Evolutionary conservation across 2,113 vertebrate genomes (phyloP).

Genomic region (Thalassarche chlororhynchos): DNA sequence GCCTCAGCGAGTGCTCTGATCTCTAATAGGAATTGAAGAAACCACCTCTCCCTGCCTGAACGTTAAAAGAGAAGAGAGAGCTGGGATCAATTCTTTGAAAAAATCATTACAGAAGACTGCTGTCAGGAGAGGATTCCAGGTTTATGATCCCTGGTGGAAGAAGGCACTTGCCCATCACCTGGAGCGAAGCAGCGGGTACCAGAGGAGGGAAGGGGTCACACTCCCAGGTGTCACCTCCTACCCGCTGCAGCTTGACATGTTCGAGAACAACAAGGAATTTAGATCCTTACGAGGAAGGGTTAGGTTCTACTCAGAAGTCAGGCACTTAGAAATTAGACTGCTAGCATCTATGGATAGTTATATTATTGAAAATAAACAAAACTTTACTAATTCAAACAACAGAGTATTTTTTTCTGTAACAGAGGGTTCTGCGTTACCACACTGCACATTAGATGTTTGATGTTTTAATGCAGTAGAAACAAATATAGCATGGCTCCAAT

Average conservation of each 20-base stretch:
- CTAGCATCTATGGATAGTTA: background rate
- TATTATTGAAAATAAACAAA: background rate
- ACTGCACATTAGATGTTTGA: background rate
- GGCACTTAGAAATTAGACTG: background rate
- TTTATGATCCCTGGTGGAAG: background rate
- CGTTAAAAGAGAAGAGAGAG: background rate
- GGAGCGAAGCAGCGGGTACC: background rate
- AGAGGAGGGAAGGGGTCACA: background rate
- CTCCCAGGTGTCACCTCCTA: background rate
- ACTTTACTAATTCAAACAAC: background rate
- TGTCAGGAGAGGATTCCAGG: background rate
- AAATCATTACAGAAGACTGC: background rate
- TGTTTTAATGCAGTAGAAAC: background rate
- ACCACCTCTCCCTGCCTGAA: background rate
- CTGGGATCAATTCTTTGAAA: conserved; percentile 12
- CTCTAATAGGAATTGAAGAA: background rate
- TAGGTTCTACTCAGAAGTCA: background rate
- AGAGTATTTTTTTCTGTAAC: background rate
- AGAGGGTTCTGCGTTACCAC: background rate
- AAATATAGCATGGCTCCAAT: background rate
- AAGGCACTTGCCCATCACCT: background rate
- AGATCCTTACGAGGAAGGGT: accelerated
- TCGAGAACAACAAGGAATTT: background rate
- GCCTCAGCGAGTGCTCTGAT: background rate
- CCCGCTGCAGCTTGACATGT: background rate